Evolutionary conservation across 1,140 invertebrate species (phyloP), one percentile per base, ranked within the genome.

Genomic region (Drosophila mayri): DNA sequence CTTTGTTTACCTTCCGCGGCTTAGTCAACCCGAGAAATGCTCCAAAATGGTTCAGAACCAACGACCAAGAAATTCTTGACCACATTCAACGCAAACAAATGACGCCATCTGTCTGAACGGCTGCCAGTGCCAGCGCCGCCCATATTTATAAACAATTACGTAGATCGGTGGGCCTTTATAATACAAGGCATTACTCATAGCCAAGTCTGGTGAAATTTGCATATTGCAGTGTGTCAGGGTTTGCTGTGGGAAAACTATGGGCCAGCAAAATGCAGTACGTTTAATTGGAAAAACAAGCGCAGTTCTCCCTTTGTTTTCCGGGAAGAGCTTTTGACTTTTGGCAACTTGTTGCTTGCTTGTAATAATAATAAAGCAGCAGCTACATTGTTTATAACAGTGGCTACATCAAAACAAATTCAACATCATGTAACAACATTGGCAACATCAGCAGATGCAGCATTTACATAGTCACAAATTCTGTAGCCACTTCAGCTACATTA

Each of bases 131-230:
- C 32, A 16, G 18, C 55, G 73, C 66, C 32, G 40, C 32, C 49
- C 65, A 61, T 82, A 86, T 86, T 87, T 82, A 79, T 82, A 87
- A 76, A 68, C 59, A 59, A 76, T 82, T 64, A 72, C 79, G 75
- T 72, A 68, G 58, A 70, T 50, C 40, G 40, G 54, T 25, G 63
- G 58, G 46, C 22, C n/a, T 37, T 37, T 52, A 35, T 28, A 54
- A 32, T 40, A 63, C 25, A 14, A 63, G 40, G 40, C n/a, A 47
- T 74, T 49, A 74, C 49, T 16, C 66, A 28, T 47, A 41, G 30
- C 12, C 14, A 14, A 22, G 28, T 49, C 67, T 72, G 32, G n/a
- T 52, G 46, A 52, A 43, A 52, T 68, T 68, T 67, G 28, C 44
- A 52, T 40, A 35, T 22, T 28, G 9, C 52, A 38, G 52, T 25